A percentile compares a stretch with the other conserved stretches of the same genome.
Conservation (phyloP, 2,113 vertebrate genomes). For the Petrocephalus microphthalmus region DNA sequence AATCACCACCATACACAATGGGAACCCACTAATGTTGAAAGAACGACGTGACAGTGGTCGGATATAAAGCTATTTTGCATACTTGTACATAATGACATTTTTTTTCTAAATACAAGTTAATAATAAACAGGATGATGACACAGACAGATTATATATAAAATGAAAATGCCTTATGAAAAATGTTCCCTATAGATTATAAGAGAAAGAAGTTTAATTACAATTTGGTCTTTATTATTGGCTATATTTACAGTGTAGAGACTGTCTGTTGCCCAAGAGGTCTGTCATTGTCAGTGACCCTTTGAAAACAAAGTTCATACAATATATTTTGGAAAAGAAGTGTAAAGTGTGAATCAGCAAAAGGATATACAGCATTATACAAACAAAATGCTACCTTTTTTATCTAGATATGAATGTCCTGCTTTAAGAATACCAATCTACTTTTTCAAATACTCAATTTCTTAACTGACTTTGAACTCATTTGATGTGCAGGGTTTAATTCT, state of each 20-base stretch:
- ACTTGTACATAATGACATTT: constrained; percentile 57
- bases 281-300: neutral
- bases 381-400: neutral
- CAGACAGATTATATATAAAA: neutral
- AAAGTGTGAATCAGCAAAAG: too few species aligned
- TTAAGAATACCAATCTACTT: neutral
- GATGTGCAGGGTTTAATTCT: neutral
- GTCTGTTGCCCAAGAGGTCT: neutral
- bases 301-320: neutral
- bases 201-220: constrained; percentile 9
- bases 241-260: neutral
- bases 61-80: constrained; percentile 62
- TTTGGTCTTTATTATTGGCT: neutral
- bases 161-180: constrained; percentile 13
- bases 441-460: neutral
- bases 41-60: constrained; percentile 63
- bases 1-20: constrained; percentile 83
- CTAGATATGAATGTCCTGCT: neutral
- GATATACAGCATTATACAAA: neutral
- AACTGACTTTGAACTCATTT: neutral
- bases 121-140: constrained; percentile 65
- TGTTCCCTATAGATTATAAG: neutral
- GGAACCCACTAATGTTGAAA: constrained; percentile 71
- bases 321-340: neutral
- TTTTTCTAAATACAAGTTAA: constrained; percentile 57